Base-by-base conservation (phyloP, 2,888 invertebrate species). In the Phragmatobia fuliginosa region DNA sequence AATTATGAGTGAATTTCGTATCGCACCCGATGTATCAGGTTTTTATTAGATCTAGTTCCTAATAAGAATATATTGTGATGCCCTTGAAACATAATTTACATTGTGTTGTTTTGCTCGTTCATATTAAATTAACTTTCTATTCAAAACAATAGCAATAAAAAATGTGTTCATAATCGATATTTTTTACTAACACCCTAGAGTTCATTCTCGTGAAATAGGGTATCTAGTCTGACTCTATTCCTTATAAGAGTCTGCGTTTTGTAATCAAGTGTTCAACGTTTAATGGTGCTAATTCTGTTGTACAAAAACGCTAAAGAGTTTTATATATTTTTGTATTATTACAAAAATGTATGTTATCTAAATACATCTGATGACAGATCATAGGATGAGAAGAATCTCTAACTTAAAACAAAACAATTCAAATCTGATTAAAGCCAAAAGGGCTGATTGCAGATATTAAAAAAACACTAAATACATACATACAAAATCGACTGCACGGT, bases 91-190 rank as follows among this genome's bases (percentile, higher is more conserved):
- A 28, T 56, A 32, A 33, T 21, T 56, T 31, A 31, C 4, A 62
- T 28, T 45, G 28, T n/a, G 18, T 28, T 62, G n/a, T 21, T 38
- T 62, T 62, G 21, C n/a, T 62, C 18, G 32, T 64, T 49, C 21
- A n/a, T 38, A 3, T 31, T n/a, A 2, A 36, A 52, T 4, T 21
- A 41, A n/a, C 33, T 21, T 28, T 62, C 38, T 18, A 62, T 28
- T 62, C 18, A 62, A 62, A 62, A 62, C 61, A 38, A 45, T 61
- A 45, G 67, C 75, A 75, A 75, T 81, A 73, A 72, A 59, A 80
- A 72, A 72, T 72, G 63, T 61, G 67, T 36, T 61, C 56, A 68
- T 65, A 66, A 73, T 33, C 32, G 21, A 11, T 25, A 49, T 36
- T 28, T 70, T 69, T 66, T 70, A 67, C 66, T 69, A 80, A 73